Evolutionary conservation across 2,888 invertebrate species (phyloP).

Genomic region (Anaspis maculata): DNA sequence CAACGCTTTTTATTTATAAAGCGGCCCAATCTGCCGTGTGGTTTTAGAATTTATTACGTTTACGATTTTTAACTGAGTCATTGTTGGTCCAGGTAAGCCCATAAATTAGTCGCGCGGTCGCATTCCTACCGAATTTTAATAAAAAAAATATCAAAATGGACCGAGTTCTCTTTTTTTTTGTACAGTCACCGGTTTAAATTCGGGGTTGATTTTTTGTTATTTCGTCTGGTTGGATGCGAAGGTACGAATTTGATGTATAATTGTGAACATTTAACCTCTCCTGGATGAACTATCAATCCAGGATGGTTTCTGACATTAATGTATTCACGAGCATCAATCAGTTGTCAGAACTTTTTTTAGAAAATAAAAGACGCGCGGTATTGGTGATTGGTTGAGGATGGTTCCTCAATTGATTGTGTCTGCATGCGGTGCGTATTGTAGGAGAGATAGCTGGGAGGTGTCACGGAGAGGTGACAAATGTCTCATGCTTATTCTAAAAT

Average conservation of each 20-base stretch:
- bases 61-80: conserved; percentile 26
- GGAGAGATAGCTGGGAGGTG: conserved; percentile 16
- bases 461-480: conserved; percentile 24
- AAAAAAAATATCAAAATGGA: background rate
- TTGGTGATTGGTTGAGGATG: conserved; percentile 25
- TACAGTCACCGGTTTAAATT: too few species aligned
- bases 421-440: conserved; percentile 17
- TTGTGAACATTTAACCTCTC: conserved; percentile 32
- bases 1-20: conserved; percentile 9
- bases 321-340: conserved; percentile 34
- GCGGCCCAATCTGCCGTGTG: conserved; percentile 17
- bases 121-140: background rate
- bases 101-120: conserved; percentile 10
- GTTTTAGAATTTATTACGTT: conserved; percentile 29
- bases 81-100: conserved; percentile 19
- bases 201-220: too few species aligned
- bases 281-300: conserved; percentile 32
- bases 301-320: conserved; percentile 32
- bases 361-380: conserved; percentile 24
- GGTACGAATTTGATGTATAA: conserved; percentile 23
- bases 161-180: conserved; percentile 3
- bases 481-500: conserved; percentile 22
- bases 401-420: conserved; percentile 24
- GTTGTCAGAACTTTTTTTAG: conserved; percentile 25
- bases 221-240: background rate